Percentiles rank a stretch among this genome's conserved stretches.
Evolutionary conservation across 2,113 vertebrate species (phyloP).

Genomic region (Grammomys surdaster): DNA sequence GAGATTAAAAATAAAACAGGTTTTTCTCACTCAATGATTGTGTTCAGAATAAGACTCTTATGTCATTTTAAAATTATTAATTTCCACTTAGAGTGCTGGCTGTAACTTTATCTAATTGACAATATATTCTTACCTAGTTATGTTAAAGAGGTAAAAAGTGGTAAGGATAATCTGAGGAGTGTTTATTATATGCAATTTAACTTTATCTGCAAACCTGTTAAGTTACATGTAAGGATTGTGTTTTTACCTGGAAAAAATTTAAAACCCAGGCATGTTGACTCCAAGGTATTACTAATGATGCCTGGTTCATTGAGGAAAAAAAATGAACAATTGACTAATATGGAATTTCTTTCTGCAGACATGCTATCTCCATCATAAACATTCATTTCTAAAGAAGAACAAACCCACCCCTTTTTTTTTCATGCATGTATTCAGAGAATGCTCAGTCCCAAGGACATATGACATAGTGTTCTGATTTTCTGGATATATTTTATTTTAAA

Average conservation of each 20-base stretch:
- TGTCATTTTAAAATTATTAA: neutral
- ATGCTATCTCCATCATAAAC: neutral
- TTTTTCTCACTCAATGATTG: neutral
- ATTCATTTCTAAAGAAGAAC: neutral
- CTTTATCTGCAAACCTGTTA: neutral
- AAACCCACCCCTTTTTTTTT: neutral
- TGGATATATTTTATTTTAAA: neutral
- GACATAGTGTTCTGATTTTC: neutral
- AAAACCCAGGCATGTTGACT: neutral
- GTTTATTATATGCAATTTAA: neutral
- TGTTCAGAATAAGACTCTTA: conserved; percentile 12
- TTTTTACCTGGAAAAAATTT: neutral
- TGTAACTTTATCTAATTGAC: neutral
- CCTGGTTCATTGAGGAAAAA: neutral
- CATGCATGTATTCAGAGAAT: neutral
- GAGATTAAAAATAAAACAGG: neutral
- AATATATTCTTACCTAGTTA: neutral
- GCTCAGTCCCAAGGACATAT: neutral
- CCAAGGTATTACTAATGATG: neutral
- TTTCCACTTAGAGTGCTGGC: neutral
- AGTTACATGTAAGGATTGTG: neutral
- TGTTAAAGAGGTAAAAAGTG: conserved; percentile 3
- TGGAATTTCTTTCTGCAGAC: neutral
- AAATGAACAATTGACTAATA: neutral
- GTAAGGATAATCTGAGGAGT: neutral